Evolutionary conservation across 2,797 vertebrate species (phyloP).

Genomic region (Molothrus ater): DNA sequence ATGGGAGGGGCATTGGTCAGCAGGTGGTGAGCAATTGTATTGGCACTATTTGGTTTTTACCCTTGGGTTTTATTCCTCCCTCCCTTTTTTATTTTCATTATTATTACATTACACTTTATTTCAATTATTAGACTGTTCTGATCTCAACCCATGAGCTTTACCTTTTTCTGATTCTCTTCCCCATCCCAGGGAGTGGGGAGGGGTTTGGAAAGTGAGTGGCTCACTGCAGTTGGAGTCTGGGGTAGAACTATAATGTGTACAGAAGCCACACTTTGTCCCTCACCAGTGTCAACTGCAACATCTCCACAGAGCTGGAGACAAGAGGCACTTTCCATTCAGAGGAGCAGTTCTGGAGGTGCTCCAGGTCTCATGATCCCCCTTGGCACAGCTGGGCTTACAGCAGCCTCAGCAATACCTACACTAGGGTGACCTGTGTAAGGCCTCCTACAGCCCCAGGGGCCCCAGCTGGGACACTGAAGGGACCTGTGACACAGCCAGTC

Average conservation of each 20-base stretch:
- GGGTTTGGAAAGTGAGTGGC: accelerated
- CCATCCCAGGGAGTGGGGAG: neutral
- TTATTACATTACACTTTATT: neutral
- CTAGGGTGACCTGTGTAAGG: neutral
- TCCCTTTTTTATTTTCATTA: neutral
- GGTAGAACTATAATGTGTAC: accelerated
- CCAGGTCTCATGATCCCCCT: neutral
- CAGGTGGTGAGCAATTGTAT: accelerated
- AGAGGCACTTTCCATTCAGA: neutral
- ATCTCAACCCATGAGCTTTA: neutral
- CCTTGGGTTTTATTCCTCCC: neutral
- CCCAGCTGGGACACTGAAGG: neutral
- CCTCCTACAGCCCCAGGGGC: neutral
- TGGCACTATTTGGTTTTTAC: accelerated
- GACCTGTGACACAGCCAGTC: neutral
- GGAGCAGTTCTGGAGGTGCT: neutral
- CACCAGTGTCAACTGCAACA: accelerated
- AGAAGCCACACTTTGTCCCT: neutral
- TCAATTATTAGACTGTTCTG: neutral
- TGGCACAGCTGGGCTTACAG: neutral
- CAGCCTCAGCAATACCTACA: accelerated
- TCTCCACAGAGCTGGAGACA: neutral
- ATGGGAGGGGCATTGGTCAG: too few relatives aligned
- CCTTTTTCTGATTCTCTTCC: neutral
- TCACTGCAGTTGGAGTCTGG: neutral